phyloP scores from a whole-genome alignment of 1,140 invertebrate genomes.

The Reticulitermes speratus region DNA sequence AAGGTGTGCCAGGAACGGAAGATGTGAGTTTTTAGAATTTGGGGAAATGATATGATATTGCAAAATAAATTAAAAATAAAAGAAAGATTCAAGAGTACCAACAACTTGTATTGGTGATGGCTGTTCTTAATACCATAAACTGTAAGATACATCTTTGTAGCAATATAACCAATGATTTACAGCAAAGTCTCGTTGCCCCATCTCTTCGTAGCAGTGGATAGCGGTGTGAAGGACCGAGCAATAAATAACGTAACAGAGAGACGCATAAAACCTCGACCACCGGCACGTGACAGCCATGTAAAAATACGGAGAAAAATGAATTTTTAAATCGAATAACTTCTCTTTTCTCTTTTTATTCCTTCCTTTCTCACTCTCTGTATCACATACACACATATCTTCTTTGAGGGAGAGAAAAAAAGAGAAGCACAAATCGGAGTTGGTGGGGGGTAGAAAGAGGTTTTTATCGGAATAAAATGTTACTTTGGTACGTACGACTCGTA shows the following conservation, averaged over 20 bases:
- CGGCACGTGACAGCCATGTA: conserved; percentile 11
- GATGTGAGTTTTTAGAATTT: not conserved
- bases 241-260: not conserved
- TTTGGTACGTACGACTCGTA: not conserved
- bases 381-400: not conserved
- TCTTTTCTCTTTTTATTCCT: not conserved
- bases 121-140: not conserved
- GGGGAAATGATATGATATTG: not conserved
- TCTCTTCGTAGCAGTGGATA: not conserved
- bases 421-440: not conserved
- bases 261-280: conserved; percentile 1
- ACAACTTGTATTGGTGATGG: not conserved
- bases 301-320: conserved; percentile 14
- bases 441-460: not conserved
- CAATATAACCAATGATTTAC: not conserved
- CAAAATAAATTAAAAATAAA: not conserved
- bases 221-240: not conserved
- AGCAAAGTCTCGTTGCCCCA: not conserved
- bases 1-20: not conserved
- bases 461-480: conserved; percentile 16
- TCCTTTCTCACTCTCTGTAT: not conserved
- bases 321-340: conserved; percentile 19
- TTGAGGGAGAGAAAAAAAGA: not conserved
- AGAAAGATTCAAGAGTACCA: not conserved
- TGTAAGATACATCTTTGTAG: not conserved